Evolutionary conservation across 2,797 vertebrate genomes (phyloP).

Genomic region (Syngnathus acus): DNA sequence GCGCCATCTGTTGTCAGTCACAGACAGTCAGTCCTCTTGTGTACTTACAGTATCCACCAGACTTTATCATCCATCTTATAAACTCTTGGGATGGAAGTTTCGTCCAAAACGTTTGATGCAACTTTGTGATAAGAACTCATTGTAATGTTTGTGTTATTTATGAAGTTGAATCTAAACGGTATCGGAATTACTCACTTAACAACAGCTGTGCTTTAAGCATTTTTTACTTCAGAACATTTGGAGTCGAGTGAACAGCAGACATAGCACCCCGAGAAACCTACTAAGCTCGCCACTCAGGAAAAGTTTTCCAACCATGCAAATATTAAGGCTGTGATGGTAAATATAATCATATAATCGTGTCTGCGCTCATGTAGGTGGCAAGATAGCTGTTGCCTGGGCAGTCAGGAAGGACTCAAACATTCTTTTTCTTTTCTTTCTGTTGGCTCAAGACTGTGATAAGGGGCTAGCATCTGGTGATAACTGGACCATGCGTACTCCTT

Average conservation of each 20-base stretch:
- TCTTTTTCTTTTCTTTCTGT: conserved; percentile 47
- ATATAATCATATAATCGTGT: background rate
- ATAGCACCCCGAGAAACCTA: no score
- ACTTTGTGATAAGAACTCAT: background rate
- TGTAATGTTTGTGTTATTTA: background rate
- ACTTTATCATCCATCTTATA: background rate
- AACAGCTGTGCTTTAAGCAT: no score
- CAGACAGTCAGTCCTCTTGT: conserved; percentile 44
- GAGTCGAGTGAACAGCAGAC: no score
- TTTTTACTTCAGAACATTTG: no score
- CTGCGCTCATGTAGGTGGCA: conserved; percentile 13
- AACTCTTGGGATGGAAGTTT: background rate
- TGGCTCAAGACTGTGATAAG: conserved; percentile 58
- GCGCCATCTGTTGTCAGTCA: conserved; percentile 51
- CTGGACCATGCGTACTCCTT: conserved; percentile 72
- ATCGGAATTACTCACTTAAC: no score
- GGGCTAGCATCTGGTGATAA: conserved; percentile 74
- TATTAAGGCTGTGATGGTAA: no score
- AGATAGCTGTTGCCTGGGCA: conserved; percentile 41
- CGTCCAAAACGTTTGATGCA: background rate
- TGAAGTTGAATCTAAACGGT: no score
- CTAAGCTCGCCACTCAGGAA: no score
- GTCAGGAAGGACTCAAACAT: conserved; percentile 51
- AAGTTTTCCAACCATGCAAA: no score
- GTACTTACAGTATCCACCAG: conserved; percentile 15